Evolutionary conservation across 2,888 invertebrate genomes (phyloP), one percentile per base, ranked within the genome.

Genomic region (Halictus ligatus): DNA sequence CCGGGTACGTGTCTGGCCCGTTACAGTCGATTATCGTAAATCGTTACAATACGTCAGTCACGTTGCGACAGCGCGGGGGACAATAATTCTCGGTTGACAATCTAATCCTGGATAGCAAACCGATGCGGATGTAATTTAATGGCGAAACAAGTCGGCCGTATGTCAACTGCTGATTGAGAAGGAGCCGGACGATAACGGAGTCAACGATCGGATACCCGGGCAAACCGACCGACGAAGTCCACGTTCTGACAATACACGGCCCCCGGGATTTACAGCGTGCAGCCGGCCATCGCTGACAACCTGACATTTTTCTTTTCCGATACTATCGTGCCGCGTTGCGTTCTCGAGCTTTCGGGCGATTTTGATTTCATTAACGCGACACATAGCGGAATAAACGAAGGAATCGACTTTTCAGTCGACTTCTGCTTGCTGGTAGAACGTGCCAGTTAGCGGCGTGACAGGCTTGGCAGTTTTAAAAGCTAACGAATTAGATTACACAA

Each of bases 11-110:
- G 88, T 83, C 81, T 72, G 50, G 67, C 85, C 77, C 83, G 91
- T 91, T 91, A 86, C 90, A 90, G 91, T 91, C 91, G 91, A 91
- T 91, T 91, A 91, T 91, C 91, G 91, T 91, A 91, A 91, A 91
- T 91, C 91, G 91, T 91, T 91, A 91, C 91, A 91, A 91, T 91
- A 88, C 87, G 91, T 91, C 91, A 91, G 91, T 91, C 91, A 91
- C 71, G 90, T 77, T 77, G 86, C 84, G 90, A 91, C 89, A 88
- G 84, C 72, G 78, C 80, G 81, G 69, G 83, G 81, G 88, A 91
- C 89, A 90, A 91, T 91, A 91, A 91, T 91, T 91, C 91, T 91
- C 91, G 81, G 90, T 89, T 91, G 91, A 91, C 91, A 91, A 91
- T 91, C 91, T 91, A 91, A 91, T 91, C 91, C 91, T 71, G 89